Conservation (phyloP, 2,888 invertebrate genomes). For the Epistrophe eligans region DNA sequence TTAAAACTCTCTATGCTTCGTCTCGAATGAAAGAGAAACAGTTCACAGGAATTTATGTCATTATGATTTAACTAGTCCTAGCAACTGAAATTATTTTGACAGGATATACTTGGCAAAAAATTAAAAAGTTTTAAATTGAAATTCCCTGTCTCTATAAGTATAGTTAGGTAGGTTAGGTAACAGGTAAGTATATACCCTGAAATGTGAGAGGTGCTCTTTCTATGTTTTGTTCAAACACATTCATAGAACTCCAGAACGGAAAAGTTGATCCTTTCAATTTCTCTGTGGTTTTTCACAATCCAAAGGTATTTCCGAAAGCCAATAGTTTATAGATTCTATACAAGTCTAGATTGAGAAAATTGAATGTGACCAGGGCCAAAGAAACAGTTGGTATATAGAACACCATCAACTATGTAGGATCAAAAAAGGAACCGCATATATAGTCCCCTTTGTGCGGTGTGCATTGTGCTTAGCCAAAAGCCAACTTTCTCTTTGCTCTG, state of each 20-base stretch:
- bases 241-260: not conserved
- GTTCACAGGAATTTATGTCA: constrained; percentile 54
- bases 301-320: constrained; percentile 63
- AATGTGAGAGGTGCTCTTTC: constrained; percentile 51
- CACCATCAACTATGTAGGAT: not conserved
- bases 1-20: not conserved
- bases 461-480: constrained; percentile 40
- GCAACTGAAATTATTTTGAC: constrained; percentile 69
- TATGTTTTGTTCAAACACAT: not conserved
- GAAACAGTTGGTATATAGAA: not conserved
- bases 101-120: constrained; percentile 52
- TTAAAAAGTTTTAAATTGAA: constrained; percentile 70
- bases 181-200: no score
- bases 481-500: constrained; percentile 15
- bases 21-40: constrained; percentile 19
- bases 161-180: no score
- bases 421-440: constrained; percentile 56
- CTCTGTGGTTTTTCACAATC: constrained; percentile 30
- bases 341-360: constrained; percentile 54
- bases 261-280: constrained; percentile 65
- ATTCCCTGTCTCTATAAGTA: constrained; percentile 25
- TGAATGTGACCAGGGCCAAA: constrained; percentile 44
- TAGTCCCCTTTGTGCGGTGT: constrained; percentile 43
- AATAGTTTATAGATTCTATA: constrained; percentile 67
- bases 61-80: constrained; percentile 64